phyloP scores from a whole-genome alignment of 1,140 invertebrate species.

The Monomorium pharaonis region DNA sequence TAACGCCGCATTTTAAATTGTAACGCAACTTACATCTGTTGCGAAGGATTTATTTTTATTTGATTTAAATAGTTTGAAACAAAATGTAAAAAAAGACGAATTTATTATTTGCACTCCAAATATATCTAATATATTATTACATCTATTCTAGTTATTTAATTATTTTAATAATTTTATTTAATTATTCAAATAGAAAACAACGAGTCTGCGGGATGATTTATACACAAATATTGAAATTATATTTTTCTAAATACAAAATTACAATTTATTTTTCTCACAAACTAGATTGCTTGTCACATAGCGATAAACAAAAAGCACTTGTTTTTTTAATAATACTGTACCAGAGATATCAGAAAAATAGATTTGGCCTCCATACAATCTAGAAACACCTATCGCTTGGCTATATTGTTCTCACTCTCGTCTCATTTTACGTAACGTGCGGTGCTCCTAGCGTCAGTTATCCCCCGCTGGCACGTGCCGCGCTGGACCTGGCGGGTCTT shows the following conservation, averaged over 20 bases:
- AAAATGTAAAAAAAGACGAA: neutral
- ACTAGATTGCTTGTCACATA: neutral
- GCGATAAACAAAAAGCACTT: neutral
- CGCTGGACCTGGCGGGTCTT: conserved; percentile 57
- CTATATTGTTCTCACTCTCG: conserved; percentile 17
- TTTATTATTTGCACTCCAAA: neutral
- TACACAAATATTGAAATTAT: neutral
- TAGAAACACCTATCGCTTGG: neutral
- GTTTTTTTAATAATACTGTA: neutral
- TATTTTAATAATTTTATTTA: too few relatives aligned
- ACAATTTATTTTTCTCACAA: neutral
- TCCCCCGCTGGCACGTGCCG: conserved; percentile 57
- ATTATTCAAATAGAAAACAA: neutral
- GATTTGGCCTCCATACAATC: neutral
- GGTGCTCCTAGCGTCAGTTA: conserved; percentile 11
- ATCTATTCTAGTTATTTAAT: too few relatives aligned
- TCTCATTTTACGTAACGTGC: conserved; percentile 38
- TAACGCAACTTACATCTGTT: too few relatives aligned
- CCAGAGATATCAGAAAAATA: neutral
- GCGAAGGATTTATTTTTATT: neutral
- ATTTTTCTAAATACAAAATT: too few relatives aligned
- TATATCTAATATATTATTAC: too few relatives aligned
- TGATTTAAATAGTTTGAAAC: neutral
- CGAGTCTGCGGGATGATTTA: neutral
- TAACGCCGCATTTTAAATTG: too few relatives aligned